These are phyloP conservation scores for Amphimallon solstitiale DNA, from an alignment of 2,888 invertebrate genomes.

Conservation along the genomic window DNA sequence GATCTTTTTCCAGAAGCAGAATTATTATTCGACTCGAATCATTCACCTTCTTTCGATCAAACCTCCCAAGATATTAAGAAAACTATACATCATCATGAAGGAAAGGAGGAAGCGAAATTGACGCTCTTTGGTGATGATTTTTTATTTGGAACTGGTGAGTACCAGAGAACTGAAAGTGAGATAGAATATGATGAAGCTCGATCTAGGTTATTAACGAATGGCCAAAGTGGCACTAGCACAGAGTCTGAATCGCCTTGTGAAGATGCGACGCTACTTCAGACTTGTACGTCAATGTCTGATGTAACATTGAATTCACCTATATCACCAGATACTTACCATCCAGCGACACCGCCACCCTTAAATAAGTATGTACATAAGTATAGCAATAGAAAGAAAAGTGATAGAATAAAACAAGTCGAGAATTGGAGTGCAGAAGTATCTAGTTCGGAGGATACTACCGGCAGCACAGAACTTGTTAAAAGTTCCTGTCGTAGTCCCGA, in stretches of 20 bases:
- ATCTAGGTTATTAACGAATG: slow-evolving; percentile 56
- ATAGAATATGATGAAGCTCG: slow-evolving; percentile 53
- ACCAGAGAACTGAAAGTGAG: slow-evolving; percentile 55
- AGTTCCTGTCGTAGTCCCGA: slow-evolving; percentile 50
- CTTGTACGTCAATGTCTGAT: slow-evolving; percentile 61
- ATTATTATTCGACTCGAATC: slow-evolving; percentile 76
- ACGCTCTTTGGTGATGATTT: slow-evolving; percentile 61
- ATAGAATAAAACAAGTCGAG: slow-evolving; percentile 52
- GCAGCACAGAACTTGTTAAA: slow-evolving; percentile 55
- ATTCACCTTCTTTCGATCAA: slow-evolving; percentile 70
- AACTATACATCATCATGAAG: slow-evolving; percentile 40
- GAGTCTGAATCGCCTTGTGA: slow-evolving; percentile 57
- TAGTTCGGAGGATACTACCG: slow-evolving; percentile 59
- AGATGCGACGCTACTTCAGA: slow-evolving; percentile 60
- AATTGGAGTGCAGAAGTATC: slow-evolving; percentile 54
- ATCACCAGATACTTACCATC: slow-evolving; percentile 57
- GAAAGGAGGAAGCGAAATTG: slow-evolving; percentile 51
- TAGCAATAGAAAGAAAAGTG: slow-evolving; percentile 60
- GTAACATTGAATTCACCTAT: slow-evolving; percentile 62
- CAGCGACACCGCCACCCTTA: slow-evolving; percentile 53
- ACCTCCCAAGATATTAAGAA: slow-evolving; percentile 51
- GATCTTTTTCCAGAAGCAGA: slow-evolving; percentile 83
- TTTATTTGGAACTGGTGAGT: slow-evolving; percentile 60
- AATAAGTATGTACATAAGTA: slow-evolving; percentile 63
- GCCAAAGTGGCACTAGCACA: slow-evolving; percentile 53